Evolutionary conservation across 2,113 vertebrate species (phyloP).

Genomic region (Dicaeum eximium): DNA sequence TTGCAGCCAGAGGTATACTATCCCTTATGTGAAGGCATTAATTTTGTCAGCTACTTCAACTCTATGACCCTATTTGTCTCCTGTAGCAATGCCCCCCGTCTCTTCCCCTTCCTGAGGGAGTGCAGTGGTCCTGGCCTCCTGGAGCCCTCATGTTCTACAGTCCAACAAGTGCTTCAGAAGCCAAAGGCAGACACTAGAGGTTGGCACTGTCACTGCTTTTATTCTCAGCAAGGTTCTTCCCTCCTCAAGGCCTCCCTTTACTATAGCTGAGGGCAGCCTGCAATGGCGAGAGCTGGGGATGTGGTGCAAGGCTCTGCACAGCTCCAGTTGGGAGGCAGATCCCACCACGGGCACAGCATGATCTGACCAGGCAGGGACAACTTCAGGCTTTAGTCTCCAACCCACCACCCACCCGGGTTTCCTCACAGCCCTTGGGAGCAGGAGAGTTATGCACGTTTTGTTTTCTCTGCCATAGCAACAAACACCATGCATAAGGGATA

Average conservation of each 20-base stretch:
- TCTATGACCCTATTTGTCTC: neutral
- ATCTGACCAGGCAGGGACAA: conserved; percentile 60
- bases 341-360: conserved; percentile 25
- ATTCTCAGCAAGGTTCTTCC: neutral
- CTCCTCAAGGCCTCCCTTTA: neutral
- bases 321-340: conserved; percentile 54
- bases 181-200: conserved; percentile 17
- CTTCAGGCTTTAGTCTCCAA: conserved; percentile 60
- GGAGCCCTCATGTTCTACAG: neutral
- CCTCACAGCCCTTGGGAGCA: conserved; percentile 37
- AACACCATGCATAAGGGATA: conserved; percentile 81
- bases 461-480: conserved; percentile 70
- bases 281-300: neutral
- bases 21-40: conserved; percentile 80
- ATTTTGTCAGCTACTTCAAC: conserved; percentile 50
- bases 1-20: conserved; percentile 80
- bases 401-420: conserved; percentile 48
- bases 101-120: neutral
- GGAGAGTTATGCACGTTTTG: conserved; percentile 5
- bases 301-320: neutral
- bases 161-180: conserved; percentile 13
- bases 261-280: conserved; percentile 30
- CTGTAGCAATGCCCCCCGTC: neutral
- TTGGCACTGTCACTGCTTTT: neutral
- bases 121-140: neutral